Evolutionary conservation across 2,797 vertebrate species (phyloP), one percentile per base, ranked within the genome.

Genomic region (Girardinus metallicus): DNA sequence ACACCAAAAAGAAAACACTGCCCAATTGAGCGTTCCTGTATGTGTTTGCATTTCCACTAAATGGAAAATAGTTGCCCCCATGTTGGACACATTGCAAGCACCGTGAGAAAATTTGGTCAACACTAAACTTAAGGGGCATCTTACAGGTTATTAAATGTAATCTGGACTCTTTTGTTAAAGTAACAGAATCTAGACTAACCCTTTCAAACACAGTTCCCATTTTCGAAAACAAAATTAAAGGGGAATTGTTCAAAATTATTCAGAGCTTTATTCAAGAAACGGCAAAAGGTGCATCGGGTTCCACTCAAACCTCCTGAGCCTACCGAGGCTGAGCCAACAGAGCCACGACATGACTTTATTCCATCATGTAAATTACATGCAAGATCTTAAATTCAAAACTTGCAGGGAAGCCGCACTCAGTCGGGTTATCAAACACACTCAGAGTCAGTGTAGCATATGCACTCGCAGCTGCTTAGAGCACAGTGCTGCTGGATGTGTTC

Each of bases 401-500:
- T 78, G 75, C 75, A 77, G 74, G 81, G 47, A 79, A 41, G 83
- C 86, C 80, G 81, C 73, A 43, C 76, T 85, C 47, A 79, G 74
- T 72, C 72, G 73, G 77, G 55, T 80, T 87, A 90, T 86, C 57
- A 75, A 89, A 86, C 78, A 74, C 68, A 72, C 34, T 86, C 85
- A 78, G 81, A 94, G 83, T 80, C 91, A 92, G 72, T 76, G 88
- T 93, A 90, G 93, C 88, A 78, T 89, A 80, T 77, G 23, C 7
- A 55, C 79, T 86, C 46, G 36, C 93, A 93, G 92, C 91, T 94
- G 93, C 88, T 92, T 84, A 44, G 29, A 89, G 82, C 88, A 72
- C 90, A 91, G 87, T n/a, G 86, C 78, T 74, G 71, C 34, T 77
- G 34, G 85, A 89, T 89, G 85, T 62, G 83, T 87, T 91, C 88